A percentile compares a stretch with the other conserved stretches of the same genome.
Evolutionary conservation across 1,140 invertebrate species (phyloP).

Genomic region (Neuroterus valhalla): DNA sequence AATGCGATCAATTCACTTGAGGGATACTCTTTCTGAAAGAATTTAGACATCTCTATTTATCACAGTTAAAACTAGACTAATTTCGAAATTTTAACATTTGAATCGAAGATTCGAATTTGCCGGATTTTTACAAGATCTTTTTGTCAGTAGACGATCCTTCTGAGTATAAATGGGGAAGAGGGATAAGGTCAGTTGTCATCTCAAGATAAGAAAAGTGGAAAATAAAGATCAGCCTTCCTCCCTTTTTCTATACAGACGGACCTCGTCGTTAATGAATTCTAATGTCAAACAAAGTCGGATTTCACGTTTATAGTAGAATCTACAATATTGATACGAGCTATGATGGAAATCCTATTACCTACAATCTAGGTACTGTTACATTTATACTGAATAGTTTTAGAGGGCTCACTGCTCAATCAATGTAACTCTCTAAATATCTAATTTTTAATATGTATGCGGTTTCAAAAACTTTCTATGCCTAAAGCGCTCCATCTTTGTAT

Average conservation of each 20-base stretch:
- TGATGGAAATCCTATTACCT: no score
- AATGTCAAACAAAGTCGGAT: no score
- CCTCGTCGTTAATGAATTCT: no score
- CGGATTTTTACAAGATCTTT: not conserved
- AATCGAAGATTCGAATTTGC: not conserved
- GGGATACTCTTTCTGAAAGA: not conserved
- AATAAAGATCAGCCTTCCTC: not conserved
- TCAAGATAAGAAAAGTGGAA: not conserved
- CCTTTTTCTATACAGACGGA: no score
- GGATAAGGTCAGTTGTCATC: not conserved
- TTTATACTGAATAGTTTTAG: constrained; percentile 46
- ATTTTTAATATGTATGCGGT: no score
- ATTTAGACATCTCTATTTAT: not conserved
- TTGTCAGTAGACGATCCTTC: not conserved
- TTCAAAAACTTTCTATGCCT: no score
- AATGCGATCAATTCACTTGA: not conserved
- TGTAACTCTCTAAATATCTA: no score
- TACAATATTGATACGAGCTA: not conserved
- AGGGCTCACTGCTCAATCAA: constrained; percentile 51
- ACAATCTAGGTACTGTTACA: constrained; percentile 46
- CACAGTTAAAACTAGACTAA: not conserved
- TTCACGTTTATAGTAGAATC: not conserved
- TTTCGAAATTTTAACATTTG: no score
- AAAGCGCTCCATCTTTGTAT: no score
- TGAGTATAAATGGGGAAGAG: not conserved